Conservation (phyloP, 2,797 vertebrate species). For the Neostethus bicornis region DNA sequence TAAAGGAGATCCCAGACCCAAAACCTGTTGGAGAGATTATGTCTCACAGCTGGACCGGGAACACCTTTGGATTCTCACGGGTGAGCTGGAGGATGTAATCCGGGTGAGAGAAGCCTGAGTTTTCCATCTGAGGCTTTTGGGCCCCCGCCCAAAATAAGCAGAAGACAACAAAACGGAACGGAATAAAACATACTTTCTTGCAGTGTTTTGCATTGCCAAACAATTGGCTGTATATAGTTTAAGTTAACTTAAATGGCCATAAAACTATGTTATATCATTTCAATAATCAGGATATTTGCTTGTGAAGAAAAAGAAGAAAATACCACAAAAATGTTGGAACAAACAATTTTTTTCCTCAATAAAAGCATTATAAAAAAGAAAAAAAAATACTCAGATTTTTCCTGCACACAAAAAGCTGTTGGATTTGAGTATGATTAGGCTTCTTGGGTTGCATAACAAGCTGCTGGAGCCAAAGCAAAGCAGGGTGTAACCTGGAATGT, state of each 20-base stretch:
- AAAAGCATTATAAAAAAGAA: not conserved
- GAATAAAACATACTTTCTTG: constrained; percentile 7
- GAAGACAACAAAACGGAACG: too few species aligned
- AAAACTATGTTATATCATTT: not conserved
- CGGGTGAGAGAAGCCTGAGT: too few species aligned
- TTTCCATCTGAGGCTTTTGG: too few species aligned
- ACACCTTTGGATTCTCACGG: too few species aligned
- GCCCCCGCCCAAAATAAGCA: too few species aligned
- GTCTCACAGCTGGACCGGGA: too few species aligned
- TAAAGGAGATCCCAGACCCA: too few species aligned
- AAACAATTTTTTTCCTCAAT: not conserved
- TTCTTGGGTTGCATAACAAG: constrained; percentile 60
- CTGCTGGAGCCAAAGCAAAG: constrained; percentile 62
- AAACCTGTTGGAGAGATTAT: too few species aligned
- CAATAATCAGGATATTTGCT: not conserved
- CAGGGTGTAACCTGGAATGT: constrained; percentile 77
- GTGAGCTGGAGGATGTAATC: too few species aligned
- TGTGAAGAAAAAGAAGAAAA: not conserved
- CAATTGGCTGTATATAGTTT: not conserved
- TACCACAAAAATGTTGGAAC: not conserved
- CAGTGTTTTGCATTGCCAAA: not conserved
- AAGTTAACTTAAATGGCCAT: too few species aligned
- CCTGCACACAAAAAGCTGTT: constrained; percentile 13
- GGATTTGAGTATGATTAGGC: constrained; percentile 4
- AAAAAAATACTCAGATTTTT: constrained; percentile 5